Evolutionary conservation across 1,140 invertebrate genomes (phyloP).

Genomic region (Forficula auricularia): DNA sequence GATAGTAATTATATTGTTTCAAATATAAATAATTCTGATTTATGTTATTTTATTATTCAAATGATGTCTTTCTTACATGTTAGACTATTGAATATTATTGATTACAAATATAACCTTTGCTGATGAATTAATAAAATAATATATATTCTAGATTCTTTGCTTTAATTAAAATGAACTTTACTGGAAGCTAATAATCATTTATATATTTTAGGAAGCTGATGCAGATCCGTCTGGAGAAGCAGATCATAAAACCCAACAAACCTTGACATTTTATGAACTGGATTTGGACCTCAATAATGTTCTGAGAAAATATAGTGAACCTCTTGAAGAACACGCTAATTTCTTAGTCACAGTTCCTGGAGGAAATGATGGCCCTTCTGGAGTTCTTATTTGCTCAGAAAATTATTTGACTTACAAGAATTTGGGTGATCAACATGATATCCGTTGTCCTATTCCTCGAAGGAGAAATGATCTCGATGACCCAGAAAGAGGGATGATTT

Average conservation of each 20-base stretch:
- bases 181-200: not conserved
- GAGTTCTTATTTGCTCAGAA: slow-evolving; percentile 96
- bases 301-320: slow-evolving; percentile 96
- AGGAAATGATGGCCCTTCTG: slow-evolving; percentile 94
- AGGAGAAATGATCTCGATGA: slow-evolving; percentile 98
- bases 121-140: not conserved
- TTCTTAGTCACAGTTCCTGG: slow-evolving; percentile 91
- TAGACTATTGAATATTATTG: too few species aligned
- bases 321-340: slow-evolving; percentile 94
- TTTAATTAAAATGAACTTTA: not conserved
- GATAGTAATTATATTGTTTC: too few species aligned
- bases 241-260: slow-evolving; percentile 87
- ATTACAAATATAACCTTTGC: too few species aligned
- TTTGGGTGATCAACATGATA: slow-evolving; percentile 96
- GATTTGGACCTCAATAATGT: slow-evolving; percentile 98
- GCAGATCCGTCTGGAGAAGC: slow-evolving; percentile 90
- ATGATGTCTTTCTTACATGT: too few species aligned
- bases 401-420: slow-evolving; percentile 99
- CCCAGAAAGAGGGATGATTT: slow-evolving; percentile 96
- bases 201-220: slow-evolving; percentile 60
- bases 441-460: slow-evolving; percentile 93
- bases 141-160: not conserved
- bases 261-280: slow-evolving; percentile 96
- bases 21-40: too few species aligned
- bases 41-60: too few species aligned